phyloP scores from a whole-genome alignment of 2,888 invertebrate genomes.

The Tetragonula carbonaria region DNA sequence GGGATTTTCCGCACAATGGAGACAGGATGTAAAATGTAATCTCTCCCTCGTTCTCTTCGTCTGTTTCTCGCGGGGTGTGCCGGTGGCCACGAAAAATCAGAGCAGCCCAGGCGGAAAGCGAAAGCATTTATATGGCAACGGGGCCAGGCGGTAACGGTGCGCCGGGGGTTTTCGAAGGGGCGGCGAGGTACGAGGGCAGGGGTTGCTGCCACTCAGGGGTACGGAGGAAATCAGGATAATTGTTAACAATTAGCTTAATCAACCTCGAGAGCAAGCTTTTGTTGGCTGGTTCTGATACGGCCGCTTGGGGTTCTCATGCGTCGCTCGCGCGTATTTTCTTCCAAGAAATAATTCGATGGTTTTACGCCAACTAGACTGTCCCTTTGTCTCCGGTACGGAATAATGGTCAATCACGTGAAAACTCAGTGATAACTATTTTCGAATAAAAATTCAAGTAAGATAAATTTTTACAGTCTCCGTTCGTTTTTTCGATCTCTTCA shows the following conservation, averaged over 20 bases:
- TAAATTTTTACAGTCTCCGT: no score
- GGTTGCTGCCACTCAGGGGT: constrained; percentile 77
- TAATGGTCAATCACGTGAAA: neutral
- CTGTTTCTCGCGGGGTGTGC: constrained; percentile 40
- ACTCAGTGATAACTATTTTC: neutral
- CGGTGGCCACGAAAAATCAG: constrained; percentile 73
- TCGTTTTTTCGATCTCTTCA: neutral
- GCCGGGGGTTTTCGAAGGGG: constrained; percentile 65
- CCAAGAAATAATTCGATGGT: constrained; percentile 55
- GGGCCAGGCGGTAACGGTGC: constrained; percentile 63
- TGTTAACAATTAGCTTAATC: constrained; percentile 84
- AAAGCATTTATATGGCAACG: constrained; percentile 77
- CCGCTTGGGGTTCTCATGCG: constrained; percentile 72
- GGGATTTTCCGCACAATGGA: constrained; percentile 57
- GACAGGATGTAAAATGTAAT: constrained; percentile 58
- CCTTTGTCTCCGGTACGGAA: neutral
- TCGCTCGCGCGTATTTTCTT: constrained; percentile 44
- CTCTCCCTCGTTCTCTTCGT: constrained; percentile 32
- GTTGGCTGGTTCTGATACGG: constrained; percentile 76
- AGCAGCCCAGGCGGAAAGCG: constrained; percentile 76
- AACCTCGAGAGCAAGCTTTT: constrained; percentile 83
- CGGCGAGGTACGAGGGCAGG: constrained; percentile 70
- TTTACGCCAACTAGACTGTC: constrained; percentile 33
- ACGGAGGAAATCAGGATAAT: constrained; percentile 83
- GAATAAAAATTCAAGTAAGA: neutral